Conservation (phyloP, 2,888 invertebrate genomes). For the Drosophila subsilvestris region DNA sequence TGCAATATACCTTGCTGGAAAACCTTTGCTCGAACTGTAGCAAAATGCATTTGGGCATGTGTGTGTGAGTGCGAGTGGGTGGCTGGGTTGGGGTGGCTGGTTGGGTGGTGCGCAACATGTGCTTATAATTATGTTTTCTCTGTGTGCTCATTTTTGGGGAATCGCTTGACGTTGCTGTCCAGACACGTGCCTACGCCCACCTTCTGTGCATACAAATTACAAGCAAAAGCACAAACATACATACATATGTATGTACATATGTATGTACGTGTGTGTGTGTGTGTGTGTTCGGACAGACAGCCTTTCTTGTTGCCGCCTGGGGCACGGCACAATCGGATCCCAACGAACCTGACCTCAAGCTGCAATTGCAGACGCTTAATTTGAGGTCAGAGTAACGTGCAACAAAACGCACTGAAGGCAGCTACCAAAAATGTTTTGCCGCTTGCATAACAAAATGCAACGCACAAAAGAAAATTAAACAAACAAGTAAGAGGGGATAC, state of each 20-base stretch:
- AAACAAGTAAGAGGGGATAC: neutral
- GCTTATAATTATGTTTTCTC: conserved; percentile 79
- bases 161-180: conserved; percentile 31
- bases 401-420: conserved; percentile 18
- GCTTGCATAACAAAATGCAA: conserved; percentile 10
- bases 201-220: conserved; percentile 59
- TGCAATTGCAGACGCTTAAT: conserved; percentile 70
- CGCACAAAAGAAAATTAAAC: conserved; percentile 9
- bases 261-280: too few species aligned
- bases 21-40: conserved; percentile 15
- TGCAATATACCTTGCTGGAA: neutral
- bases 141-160: conserved; percentile 50
- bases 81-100: neutral
- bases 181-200: conserved; percentile 45
- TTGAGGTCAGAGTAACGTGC: conserved; percentile 55
- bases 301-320: neutral
- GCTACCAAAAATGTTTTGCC: conserved; percentile 15
- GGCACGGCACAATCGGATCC: conserved; percentile 27
- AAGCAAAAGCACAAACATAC: conserved; percentile 16
- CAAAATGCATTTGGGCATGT: conserved; percentile 27
- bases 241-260: neutral
- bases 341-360: conserved; percentile 55
- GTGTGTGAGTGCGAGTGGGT: conserved; percentile 24
- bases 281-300: neutral
- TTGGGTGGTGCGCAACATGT: conserved; percentile 62